phyloP scores from a whole-genome alignment of 1,140 invertebrate genomes.

The Drosophila athabasca region DNA sequence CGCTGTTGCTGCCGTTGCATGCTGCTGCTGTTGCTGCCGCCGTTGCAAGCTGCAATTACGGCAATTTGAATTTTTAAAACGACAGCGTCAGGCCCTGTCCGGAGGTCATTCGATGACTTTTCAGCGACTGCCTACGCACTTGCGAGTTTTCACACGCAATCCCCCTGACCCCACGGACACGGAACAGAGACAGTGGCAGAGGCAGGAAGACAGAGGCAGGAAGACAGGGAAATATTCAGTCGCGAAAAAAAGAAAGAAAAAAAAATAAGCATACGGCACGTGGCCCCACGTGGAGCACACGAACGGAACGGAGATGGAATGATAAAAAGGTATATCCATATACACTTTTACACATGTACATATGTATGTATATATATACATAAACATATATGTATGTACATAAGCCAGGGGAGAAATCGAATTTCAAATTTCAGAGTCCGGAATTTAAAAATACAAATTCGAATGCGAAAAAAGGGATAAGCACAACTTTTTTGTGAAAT shows the following conservation, averaged over 20 bases:
- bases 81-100: not conserved
- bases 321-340: too few relatives aligned
- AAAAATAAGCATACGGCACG: conserved; percentile 41
- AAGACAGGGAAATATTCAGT: too few relatives aligned
- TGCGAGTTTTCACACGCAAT: conserved; percentile 60
- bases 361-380: not conserved
- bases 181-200: too few relatives aligned
- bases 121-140: conserved; percentile 17
- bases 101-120: too few relatives aligned
- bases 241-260: conserved; percentile 22
- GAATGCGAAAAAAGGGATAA: conserved; percentile 60
- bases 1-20: not conserved
- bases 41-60: conserved; percentile 10
- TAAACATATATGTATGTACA: not conserved
- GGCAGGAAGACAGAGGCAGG: too few relatives aligned
- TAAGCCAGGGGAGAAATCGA: conserved; percentile 45
- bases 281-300: conserved; percentile 35
- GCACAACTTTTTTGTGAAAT: conserved; percentile 64
- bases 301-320: too few relatives aligned
- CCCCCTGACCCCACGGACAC: not conserved
- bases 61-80: conserved; percentile 12
- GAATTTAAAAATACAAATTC: conserved; percentile 62
- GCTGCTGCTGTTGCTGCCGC: too few relatives aligned
- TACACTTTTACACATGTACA: conserved; percentile 8
- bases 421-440: conserved; percentile 67